Percentiles rank a stretch among this genome's conserved stretches.
These are phyloP conservation scores for Nothoprocta perdicaria DNA, from an alignment of 2,113 vertebrate species.

Conservation along the genomic window DNA sequence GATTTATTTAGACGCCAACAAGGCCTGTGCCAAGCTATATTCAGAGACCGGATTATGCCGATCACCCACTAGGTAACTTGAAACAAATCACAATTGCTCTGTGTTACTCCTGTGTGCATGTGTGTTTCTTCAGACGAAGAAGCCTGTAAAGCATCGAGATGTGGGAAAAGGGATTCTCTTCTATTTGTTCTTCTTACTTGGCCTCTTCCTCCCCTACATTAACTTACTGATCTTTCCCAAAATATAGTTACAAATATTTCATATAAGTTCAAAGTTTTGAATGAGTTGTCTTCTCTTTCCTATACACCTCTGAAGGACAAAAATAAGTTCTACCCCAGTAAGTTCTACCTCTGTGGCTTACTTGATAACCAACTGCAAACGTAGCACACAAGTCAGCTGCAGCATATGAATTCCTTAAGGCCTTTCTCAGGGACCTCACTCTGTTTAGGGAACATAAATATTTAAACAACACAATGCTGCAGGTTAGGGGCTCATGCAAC, in stretches of 20 bases:
- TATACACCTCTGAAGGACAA: background rate
- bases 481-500: fast-evolving
- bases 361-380: background rate
- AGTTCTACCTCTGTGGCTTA: background rate
- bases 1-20: constrained; percentile 87
- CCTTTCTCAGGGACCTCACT: background rate
- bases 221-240: background rate
- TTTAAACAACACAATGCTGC: background rate
- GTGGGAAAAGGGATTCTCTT: background rate
- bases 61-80: constrained; percentile 94
- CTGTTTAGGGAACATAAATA: background rate
- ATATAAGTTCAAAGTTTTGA: background rate
- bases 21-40: constrained; percentile 92
- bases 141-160: background rate
- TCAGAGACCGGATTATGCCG: constrained; percentile 97
- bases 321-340: background rate
- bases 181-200: background rate
- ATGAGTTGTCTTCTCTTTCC: background rate
- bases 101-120: background rate
- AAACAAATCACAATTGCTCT: background rate
- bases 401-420: background rate
- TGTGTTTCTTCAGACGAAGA: background rate
- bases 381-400: background rate
- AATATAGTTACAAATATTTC: background rate
- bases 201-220: background rate